These are phyloP conservation scores for Lampris incognitus DNA, from an alignment of 2,113 vertebrate species.

Conservation along the genomic window DNA sequence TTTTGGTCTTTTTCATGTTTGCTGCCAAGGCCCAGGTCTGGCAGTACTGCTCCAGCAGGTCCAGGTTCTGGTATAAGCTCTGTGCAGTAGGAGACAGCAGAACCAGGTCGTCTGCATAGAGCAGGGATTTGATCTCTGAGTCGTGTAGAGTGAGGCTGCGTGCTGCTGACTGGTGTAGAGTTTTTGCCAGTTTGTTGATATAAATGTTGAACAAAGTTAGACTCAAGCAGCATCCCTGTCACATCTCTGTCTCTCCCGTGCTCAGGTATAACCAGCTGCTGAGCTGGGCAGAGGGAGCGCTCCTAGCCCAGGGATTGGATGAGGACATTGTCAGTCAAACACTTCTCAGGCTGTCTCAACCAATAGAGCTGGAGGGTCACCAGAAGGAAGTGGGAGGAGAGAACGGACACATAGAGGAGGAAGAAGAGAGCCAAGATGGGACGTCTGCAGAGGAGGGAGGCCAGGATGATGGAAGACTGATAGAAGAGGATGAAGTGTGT, in stretches of 20 bases:
- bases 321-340: slow-evolving; percentile 62
- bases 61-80: neutral
- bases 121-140: too few species aligned
- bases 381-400: slow-evolving; percentile 17
- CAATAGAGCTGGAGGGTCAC: slow-evolving; percentile 48
- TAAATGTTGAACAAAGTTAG: too few species aligned
- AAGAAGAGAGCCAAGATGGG: neutral
- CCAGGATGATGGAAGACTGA: neutral
- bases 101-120: too few species aligned
- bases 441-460: neutral
- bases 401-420: neutral
- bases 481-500: slow-evolving; percentile 2
- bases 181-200: too few species aligned
- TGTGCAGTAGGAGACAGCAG: neutral
- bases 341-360: slow-evolving; percentile 77
- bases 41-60: neutral
- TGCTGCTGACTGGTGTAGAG: too few species aligned
- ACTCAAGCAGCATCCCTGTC: too few species aligned
- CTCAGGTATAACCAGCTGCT: slow-evolving; percentile 86
- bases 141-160: too few species aligned
- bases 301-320: slow-evolving; percentile 85
- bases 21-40: too few species aligned
- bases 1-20: too few species aligned
- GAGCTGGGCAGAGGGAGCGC: slow-evolving; percentile 79
- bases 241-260: neutral